Conservation (phyloP, 2,797 vertebrate genomes). For the Pterois miles region DNA sequence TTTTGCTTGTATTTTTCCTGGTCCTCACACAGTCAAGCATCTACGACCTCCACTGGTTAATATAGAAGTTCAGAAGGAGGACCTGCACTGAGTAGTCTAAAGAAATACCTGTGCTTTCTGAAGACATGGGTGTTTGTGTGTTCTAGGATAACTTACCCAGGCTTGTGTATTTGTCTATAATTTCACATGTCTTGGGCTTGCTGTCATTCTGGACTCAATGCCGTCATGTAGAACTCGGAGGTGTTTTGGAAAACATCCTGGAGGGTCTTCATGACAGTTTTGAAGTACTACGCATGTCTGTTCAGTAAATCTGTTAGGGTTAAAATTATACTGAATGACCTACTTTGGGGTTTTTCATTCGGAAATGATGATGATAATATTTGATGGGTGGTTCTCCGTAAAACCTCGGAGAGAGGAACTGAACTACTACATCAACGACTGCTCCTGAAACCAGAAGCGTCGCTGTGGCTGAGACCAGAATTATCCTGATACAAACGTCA, state of each 20-base stretch:
- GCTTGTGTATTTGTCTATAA: background rate
- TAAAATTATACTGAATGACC: background rate
- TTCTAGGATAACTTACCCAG: background rate
- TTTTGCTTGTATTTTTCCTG: conserved; percentile 1
- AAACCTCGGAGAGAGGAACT: background rate
- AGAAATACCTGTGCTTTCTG: background rate
- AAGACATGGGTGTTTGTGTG: background rate
- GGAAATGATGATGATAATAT: background rate
- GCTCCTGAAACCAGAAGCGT: background rate
- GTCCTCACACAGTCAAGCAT: background rate
- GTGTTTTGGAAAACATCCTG: background rate
- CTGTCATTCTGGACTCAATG: background rate
- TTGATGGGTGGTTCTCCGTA: background rate
- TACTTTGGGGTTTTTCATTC: background rate
- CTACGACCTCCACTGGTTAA: background rate
- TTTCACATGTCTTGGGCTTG: background rate
- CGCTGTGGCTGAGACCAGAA: background rate
- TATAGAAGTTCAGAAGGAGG: background rate
- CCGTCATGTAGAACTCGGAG: background rate
- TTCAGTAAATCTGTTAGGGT: background rate
- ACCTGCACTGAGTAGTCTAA: background rate
- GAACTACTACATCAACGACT: background rate
- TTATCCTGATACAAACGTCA: background rate
- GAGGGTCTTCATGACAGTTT: background rate
- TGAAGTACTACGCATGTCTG: background rate